phyloP scores from a whole-genome alignment of 2,797 vertebrate genomes.

The Fistularia tabacaria region DNA sequence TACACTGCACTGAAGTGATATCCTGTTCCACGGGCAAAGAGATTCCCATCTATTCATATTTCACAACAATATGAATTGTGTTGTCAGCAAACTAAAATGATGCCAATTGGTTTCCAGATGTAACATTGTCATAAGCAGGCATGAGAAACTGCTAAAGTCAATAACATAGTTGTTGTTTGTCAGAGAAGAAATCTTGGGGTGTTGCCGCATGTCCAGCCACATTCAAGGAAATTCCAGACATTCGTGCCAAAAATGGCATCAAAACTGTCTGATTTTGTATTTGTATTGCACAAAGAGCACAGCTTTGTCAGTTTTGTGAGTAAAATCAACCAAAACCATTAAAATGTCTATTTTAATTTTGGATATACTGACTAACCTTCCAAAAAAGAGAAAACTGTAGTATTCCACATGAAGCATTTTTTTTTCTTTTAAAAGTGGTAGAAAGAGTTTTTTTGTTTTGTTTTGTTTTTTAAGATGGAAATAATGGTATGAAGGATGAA shows the following conservation, averaged over 20 bases:
- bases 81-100: conserved; percentile 6
- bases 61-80: conserved; percentile 23
- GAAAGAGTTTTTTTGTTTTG: too few species aligned
- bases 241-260: conserved; percentile 57
- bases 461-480: too few species aligned
- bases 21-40: conserved; percentile 52
- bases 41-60: conserved; percentile 61
- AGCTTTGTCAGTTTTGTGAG: conserved; percentile 6
- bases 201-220: conserved; percentile 37
- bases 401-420: too few species aligned
- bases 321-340: too few species aligned
- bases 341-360: too few species aligned
- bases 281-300: conserved; percentile 28
- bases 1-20: conserved; percentile 37
- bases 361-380: too few species aligned
- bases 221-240: conserved; percentile 58
- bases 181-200: conserved; percentile 25
- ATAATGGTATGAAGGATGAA: too few species aligned
- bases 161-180: too few species aligned
- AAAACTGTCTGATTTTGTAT: conserved; percentile 33
- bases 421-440: too few species aligned
- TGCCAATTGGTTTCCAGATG: conserved; percentile 12
- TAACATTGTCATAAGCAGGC: neutral
- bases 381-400: too few species aligned
- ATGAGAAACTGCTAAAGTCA: conserved; percentile 1